phyloP scores from a whole-genome alignment of 1,140 invertebrate species.

The Mizuhopecten yessoensis region DNA sequence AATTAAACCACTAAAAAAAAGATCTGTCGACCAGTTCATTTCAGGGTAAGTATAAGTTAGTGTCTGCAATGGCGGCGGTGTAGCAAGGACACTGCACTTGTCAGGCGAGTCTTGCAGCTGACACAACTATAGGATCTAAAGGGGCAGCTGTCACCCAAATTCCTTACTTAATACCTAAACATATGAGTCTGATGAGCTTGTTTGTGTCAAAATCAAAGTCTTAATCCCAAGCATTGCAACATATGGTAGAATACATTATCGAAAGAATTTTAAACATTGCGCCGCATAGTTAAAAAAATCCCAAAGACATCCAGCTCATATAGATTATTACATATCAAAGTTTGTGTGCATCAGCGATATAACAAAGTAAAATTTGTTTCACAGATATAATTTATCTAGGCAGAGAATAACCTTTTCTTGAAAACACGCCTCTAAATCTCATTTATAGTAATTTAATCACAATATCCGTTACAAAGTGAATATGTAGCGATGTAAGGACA shows the following conservation, averaged over 20 bases:
- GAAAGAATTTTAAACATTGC: neutral
- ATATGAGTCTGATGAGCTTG: neutral
- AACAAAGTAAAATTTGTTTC: neutral
- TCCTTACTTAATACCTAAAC: neutral
- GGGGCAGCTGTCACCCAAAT: neutral
- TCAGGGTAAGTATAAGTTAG: too few species aligned
- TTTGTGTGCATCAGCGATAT: neutral
- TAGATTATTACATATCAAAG: neutral
- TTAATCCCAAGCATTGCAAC: neutral
- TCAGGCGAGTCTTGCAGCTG: neutral
- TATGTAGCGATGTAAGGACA: neutral
- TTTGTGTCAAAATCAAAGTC: neutral
- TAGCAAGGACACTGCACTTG: neutral
- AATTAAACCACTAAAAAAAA: too few species aligned
- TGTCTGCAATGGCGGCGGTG: too few species aligned
- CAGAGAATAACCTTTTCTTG: neutral
- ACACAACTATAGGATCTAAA: neutral
- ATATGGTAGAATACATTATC: slow-evolving; percentile 18
- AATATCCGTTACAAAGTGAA: neutral
- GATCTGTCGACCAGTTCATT: too few species aligned
- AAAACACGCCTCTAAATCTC: neutral
- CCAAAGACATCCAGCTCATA: neutral
- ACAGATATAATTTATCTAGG: neutral
- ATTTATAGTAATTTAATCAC: neutral
- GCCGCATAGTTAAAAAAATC: neutral